These are phyloP conservation scores for Myzus persicae DNA, from an alignment of 1,140 invertebrate genomes.

Conservation along the genomic window DNA sequence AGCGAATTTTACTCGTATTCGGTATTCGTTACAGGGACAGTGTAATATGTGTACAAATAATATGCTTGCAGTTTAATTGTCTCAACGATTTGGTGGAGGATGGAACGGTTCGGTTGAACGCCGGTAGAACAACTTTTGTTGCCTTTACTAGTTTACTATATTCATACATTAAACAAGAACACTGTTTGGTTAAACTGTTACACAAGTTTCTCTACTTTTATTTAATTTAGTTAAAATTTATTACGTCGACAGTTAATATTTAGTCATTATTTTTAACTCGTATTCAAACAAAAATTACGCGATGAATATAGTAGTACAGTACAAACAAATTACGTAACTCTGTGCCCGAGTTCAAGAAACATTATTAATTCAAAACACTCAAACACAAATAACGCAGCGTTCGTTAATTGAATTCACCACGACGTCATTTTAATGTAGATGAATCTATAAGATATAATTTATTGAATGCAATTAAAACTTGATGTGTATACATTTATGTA, in stretches of 20 bases:
- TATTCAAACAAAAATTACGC: background rate
- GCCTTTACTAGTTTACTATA: background rate
- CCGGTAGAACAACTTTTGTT: background rate
- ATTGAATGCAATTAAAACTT: background rate
- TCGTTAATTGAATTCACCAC: slow-evolving; percentile 17
- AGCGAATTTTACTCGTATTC: background rate
- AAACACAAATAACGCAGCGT: background rate
- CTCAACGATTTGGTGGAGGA: background rate
- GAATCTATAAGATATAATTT: slow-evolving; percentile 2
- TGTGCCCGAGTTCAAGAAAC: background rate
- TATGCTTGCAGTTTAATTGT: background rate
- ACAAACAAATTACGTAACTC: background rate
- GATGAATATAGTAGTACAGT: background rate
- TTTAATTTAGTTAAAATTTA: slow-evolving; percentile 21
- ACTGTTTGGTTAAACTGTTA: background rate
- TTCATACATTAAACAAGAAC: background rate
- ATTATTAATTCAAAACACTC: slow-evolving; percentile 30
- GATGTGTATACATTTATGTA: background rate
- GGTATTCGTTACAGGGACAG: background rate
- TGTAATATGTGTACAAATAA: background rate
- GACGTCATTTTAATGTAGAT: background rate
- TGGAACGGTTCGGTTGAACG: background rate
- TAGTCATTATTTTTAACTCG: slow-evolving; percentile 5
- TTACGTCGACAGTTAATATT: slow-evolving; percentile 7
- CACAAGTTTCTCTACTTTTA: background rate